Percentiles rank a stretch among this genome's conserved stretches.
phyloP scores from a whole-genome alignment of 2,888 invertebrate genomes.

The Stenotaenia linearis region DNA sequence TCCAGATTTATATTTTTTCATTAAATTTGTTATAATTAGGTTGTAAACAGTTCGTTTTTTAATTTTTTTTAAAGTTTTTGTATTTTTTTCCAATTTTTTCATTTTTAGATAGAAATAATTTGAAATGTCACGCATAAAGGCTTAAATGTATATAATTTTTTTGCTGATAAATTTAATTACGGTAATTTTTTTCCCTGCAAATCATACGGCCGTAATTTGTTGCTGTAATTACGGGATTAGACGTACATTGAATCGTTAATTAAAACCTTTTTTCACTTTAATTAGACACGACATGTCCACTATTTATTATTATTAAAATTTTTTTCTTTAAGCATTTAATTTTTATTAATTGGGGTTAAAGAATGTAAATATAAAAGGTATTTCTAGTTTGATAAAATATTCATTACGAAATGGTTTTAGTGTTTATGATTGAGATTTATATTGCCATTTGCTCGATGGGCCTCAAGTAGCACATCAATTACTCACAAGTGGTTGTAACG shows the following conservation, averaged over 20 bases:
- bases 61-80: not conserved
- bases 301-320: not conserved
- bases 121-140: not conserved
- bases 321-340: not conserved
- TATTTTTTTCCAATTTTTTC: not conserved
- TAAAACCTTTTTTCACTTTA: not conserved
- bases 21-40: not conserved
- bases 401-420: not conserved
- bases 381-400: not conserved
- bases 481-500: not conserved
- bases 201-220: not conserved
- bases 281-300: not conserved
- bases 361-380: not conserved
- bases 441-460: not conserved
- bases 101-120: not conserved
- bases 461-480: not conserved
- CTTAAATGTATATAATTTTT: not conserved
- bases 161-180: not conserved
- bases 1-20: no score
- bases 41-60: not conserved
- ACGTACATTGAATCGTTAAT: not conserved
- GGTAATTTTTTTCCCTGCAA: not conserved
- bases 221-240: not conserved
- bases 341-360: not conserved
- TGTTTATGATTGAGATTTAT: conserved; percentile 11